Evolutionary conservation across 2,113 vertebrate genomes (phyloP), one percentile per base, ranked within the genome.

Genomic region (Anhinga anhinga): DNA sequence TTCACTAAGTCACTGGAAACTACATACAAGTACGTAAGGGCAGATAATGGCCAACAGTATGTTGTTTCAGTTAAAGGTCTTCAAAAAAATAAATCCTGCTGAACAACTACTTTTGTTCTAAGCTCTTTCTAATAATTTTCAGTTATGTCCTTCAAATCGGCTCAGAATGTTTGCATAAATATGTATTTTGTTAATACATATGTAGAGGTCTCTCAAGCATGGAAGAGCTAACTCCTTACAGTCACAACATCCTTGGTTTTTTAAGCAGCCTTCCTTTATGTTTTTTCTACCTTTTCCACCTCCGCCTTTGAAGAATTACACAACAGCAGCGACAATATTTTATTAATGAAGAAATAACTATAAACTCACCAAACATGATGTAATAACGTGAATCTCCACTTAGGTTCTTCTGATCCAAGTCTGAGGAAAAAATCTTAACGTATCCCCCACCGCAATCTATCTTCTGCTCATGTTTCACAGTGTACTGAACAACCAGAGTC

Each of bases 401-500:
- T 97, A 99, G 97, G 11, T 95, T 98, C 52, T 98, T 90, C 96
- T 99, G 99, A 12, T 99, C 98, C 96, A 99, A 14, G 40, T 98
- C 96, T 5, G 98, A 91, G 2, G 99, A 98, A 93, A 99, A 99
- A 80, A 99, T 44, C 95, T 99, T 99, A 40, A 99, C 52, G 11
- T 99, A 99, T 50, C 99, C 99, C 5, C 99, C 99, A 2, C 99
- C 99, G 2, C 99, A 99, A 95, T 99, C 98, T 11, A 99, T 99
- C 95, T 99, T 99, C 93, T 99, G 99, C 93, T 99, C 99, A 1
- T 99, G 99, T 82, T 99, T 99, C 69, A 99, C 99, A 0, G 98
- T 98, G 73, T 99, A 99, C 96, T 99, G 99, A 65, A 99, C 45
- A 30, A 99, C 98, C 62, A 99, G 73, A 8, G 98, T 76, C 91